Percentiles rank a stretch among this genome's conserved stretches.
These are phyloP conservation scores for Cotesia congregata DNA, from an alignment of 2,888 invertebrate genomes.

Conservation along the genomic window DNA sequence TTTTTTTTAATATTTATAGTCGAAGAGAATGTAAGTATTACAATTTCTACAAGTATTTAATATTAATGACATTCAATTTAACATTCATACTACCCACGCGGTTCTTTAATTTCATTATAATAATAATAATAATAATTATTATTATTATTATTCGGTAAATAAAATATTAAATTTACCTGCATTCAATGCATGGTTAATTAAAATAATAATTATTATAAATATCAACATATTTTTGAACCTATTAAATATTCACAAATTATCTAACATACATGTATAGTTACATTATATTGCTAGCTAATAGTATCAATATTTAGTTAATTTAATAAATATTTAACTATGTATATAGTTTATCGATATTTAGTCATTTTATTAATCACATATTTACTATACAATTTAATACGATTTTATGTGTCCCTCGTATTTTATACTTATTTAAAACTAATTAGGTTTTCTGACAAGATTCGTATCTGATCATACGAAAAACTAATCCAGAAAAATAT, in stretches of 20 bases:
- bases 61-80: background rate
- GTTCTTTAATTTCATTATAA: background rate
- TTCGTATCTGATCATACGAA: no score
- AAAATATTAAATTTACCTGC: background rate
- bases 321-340: no score
- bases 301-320: background rate
- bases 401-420: no score
- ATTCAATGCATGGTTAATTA: no score
- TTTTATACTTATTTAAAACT: no score
- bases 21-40: background rate
- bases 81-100: background rate
- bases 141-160: background rate
- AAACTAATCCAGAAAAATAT: no score
- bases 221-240: background rate
- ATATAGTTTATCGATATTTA: no score
- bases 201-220: background rate
- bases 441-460: no score
- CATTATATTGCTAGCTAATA: background rate
- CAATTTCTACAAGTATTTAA: background rate
- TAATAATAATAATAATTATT: background rate
- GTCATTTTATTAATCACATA: background rate
- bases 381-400: no score
- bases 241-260: conserved; percentile 1
- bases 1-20: background rate
- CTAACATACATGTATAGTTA: background rate